Percentiles rank a stretch among this genome's conserved stretches.
Evolutionary conservation across 1,140 invertebrate genomes (phyloP).

Genomic region (Drosophila burlai): DNA sequence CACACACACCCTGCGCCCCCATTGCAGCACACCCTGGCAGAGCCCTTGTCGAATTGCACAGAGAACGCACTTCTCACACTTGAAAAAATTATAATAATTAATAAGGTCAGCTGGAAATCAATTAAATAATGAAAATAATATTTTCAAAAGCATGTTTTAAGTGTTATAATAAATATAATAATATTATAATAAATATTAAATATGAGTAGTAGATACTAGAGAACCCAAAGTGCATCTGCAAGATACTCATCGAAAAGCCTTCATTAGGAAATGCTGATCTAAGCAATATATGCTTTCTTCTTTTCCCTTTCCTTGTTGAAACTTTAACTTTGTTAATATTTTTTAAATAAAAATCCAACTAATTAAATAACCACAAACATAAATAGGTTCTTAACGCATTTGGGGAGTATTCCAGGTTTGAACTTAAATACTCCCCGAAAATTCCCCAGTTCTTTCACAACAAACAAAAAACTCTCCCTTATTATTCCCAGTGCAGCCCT

Average conservation of each 20-base stretch:
- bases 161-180: too few relatives aligned
- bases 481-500: slow-evolving; percentile 38
- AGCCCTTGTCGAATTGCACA: slow-evolving; percentile 35
- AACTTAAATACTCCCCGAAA: not conserved
- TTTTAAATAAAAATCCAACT: too few relatives aligned
- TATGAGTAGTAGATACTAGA: too few relatives aligned
- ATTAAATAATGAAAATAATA: not conserved
- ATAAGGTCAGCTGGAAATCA: not conserved
- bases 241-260: not conserved
- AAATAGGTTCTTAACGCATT: not conserved
- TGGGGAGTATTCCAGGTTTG: not conserved
- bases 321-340: not conserved
- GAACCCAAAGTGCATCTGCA: not conserved
- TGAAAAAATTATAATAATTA: not conserved
- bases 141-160: not conserved
- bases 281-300: too few relatives aligned
- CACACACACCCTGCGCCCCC: slow-evolving; percentile 6
- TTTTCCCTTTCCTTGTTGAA: not conserved
- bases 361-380: not conserved
- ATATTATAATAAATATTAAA: too few relatives aligned
- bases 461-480: not conserved
- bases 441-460: not conserved
- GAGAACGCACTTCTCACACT: slow-evolving; percentile 14
- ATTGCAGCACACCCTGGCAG: slow-evolving; percentile 17
- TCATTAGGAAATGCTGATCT: not conserved